Percentiles rank a stretch among this genome's conserved stretches.
Evolutionary conservation across 2,797 vertebrate species (phyloP).

Genomic region (Ataeniobius toweri): DNA sequence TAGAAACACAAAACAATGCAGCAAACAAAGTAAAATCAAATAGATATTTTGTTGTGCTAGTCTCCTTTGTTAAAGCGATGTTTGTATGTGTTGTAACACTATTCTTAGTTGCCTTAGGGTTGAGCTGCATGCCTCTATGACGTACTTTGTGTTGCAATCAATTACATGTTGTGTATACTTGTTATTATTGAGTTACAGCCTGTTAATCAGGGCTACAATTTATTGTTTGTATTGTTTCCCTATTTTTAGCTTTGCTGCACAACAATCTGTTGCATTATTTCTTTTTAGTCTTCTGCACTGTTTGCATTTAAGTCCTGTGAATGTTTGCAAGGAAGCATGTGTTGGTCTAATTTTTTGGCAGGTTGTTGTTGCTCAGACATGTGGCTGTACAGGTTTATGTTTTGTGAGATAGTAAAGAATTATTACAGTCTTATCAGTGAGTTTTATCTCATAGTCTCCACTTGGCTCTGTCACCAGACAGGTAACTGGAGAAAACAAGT

Average conservation of each 20-base stretch:
- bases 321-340: neutral
- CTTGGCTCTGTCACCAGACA: conserved; percentile 53
- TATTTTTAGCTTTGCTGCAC: neutral
- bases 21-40: neutral
- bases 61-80: conserved; percentile 1
- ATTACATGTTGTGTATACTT: conserved; percentile 1
- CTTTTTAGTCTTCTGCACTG: conserved; percentile 6
- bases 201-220: neutral
- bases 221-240: neutral
- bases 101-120: neutral
- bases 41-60: neutral
- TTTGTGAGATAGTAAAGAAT: conserved; percentile 62
- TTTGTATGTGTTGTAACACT: conserved; percentile 29
- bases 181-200: conserved; percentile 5
- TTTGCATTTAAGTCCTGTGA: conserved; percentile 9
- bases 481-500: conserved; percentile 48
- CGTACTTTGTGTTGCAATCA: conserved; percentile 25
- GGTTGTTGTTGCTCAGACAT: conserved; percentile 40
- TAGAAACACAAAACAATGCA: neutral
- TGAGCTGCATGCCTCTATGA: conserved; percentile 20
- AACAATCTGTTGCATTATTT: neutral
- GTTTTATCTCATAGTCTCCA: conserved; percentile 59
- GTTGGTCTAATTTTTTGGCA: neutral
- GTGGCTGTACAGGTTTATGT: conserved; percentile 25
- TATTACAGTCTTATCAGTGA: conserved; percentile 60